phyloP scores from a whole-genome alignment of 2,113 vertebrate genomes.

The Eulemur macaco region DNA sequence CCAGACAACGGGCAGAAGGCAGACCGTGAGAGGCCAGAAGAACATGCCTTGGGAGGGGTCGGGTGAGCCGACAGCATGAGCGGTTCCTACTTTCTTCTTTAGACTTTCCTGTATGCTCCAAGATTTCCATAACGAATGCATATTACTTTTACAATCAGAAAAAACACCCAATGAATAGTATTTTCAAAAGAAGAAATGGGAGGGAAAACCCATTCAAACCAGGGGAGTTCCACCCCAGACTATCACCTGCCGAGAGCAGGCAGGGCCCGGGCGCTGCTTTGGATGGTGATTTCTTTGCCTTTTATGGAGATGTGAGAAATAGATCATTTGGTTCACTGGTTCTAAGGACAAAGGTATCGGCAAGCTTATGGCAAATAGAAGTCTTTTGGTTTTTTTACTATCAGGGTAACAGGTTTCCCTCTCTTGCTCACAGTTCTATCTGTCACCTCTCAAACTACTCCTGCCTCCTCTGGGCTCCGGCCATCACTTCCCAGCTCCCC shows the following conservation, averaged over 20 bases:
- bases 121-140: neutral
- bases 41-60: neutral
- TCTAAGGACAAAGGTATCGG: neutral
- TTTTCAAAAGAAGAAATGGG: neutral
- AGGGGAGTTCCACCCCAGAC: neutral
- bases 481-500: neutral
- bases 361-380: neutral
- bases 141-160: neutral
- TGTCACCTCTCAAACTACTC: neutral
- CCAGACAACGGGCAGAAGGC: neutral
- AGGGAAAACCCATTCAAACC: neutral
- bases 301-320: slow-evolving; percentile 34
- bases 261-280: neutral
- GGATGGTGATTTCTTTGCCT: neutral
- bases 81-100: neutral
- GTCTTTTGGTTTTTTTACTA: neutral
- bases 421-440: neutral
- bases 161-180: neutral
- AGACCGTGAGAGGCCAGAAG: neutral
- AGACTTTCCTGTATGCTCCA: neutral
- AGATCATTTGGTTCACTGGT: neutral
- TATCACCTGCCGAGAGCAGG: neutral
- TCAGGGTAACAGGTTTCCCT: neutral
- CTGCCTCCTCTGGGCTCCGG: no score
- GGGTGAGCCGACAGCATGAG: rapidly evolving